Base-by-base conservation (phyloP, 2,888 invertebrate genomes). In the Meandrusa payeni region DNA sequence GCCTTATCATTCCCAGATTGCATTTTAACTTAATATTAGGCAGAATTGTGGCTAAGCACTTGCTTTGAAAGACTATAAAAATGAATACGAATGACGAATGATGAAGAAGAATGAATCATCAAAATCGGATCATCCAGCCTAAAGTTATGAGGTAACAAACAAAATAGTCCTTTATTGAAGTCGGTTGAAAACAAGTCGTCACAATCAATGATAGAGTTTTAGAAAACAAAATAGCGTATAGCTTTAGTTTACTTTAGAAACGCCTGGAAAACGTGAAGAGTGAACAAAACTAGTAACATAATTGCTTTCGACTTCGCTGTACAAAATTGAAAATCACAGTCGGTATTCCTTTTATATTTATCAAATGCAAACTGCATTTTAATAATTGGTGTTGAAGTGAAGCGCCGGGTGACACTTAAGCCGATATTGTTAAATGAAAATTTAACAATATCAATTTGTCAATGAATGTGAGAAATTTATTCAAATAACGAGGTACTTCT, bases 311-410 rank as follows among this genome's bases (percentile, higher is more conserved):
- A 27, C 28, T 28, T 20, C 10, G 12, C 11, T 19, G n/a, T 12
- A 28, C 9, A 26, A 28, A 38, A 28, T 28, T 28, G 38, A 22
- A 28, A 20, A 28, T 13, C 20, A 38, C 20, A 38, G 19, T 22
- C 20, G 12, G 13, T 20, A 20, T 28, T 28, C 28, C 7, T n/a
- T 28, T 38, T 28, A 5, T 38, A 28, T 12, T 28, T 27, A 19
- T 19, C 19, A 10, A 26, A 11, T n/a, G 24, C 26, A 10, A 32
- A 10, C 15, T 27, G 36, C 11, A 20, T 29, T 38, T 38, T 28
- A 22, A 38, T 38, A 38, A 28, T 28, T 38, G 20, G 22, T 9
- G 20, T 28, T 12, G 27, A 12, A 28, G 27, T 17, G 17, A 34
- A 34, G 27, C 11, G 4, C 17, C 31, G 5, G 19, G 11, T 15